A percentile compares a stretch with the other conserved stretches of the same genome.
These are phyloP conservation scores for Apis florea DNA, from an alignment of 1,140 invertebrate genomes.

Conservation along the genomic window DNA sequence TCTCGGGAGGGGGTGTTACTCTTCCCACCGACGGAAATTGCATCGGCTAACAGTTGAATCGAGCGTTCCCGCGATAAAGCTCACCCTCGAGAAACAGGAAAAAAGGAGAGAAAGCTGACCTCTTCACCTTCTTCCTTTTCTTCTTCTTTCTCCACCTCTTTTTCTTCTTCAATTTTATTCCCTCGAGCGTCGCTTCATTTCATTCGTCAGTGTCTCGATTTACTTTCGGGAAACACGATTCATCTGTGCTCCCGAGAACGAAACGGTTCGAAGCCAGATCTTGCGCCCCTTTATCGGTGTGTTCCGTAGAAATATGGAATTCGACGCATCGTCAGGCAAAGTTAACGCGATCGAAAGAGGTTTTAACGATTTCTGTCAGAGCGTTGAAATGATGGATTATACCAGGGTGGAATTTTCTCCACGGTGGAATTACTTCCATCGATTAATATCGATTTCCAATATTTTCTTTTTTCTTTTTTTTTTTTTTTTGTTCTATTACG, in stretches of 20 bases:
- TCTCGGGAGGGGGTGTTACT: conserved; percentile 18
- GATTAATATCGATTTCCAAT: background rate
- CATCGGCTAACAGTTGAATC: conserved; percentile 50
- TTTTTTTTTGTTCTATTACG: too few relatives aligned
- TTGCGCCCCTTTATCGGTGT: background rate
- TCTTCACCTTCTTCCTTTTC: background rate
- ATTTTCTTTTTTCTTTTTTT: too few relatives aligned
- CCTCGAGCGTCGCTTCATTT: background rate
- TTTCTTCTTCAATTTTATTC: conserved; percentile 25
- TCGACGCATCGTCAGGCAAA: too few relatives aligned
- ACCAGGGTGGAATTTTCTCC: background rate
- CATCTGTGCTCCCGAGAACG: background rate
- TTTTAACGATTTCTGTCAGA: background rate
- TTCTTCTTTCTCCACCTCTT: background rate
- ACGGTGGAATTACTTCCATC: background rate
- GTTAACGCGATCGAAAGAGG: background rate
- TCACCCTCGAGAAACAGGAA: conserved; percentile 7
- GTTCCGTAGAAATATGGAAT: background rate
- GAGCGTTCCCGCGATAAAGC: conserved; percentile 40
- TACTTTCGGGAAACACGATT: conserved; percentile 17
- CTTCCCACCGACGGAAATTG: conserved; percentile 53
- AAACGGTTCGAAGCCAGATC: background rate
- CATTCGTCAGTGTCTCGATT: conserved; percentile 23
- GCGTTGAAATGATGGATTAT: too few relatives aligned
- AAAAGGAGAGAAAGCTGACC: background rate